Percentiles rank a stretch among this genome's conserved stretches.
Conservation (phyloP, 2,113 vertebrate genomes). For the Hippocampus comes region DNA sequence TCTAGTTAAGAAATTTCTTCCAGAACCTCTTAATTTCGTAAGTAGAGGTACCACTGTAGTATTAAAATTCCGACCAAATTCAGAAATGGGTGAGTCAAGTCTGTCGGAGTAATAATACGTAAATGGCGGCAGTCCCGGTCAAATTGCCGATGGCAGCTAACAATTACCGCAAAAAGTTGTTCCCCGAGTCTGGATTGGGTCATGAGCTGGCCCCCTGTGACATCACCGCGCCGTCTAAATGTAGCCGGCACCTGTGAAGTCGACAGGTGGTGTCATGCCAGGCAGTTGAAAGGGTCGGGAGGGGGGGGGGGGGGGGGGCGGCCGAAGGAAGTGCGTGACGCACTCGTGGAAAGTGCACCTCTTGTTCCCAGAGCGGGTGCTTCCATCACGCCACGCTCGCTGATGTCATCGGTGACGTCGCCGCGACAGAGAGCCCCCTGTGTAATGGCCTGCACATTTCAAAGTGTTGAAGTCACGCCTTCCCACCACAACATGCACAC, state of each 20-base stretch:
- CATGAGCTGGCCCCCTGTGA: background rate
- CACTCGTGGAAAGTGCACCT: slow-evolving; percentile 21
- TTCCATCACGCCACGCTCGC: slow-evolving; percentile 35
- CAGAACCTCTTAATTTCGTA: no score
- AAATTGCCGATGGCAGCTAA: background rate
- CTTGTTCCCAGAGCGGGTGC: slow-evolving; percentile 28
- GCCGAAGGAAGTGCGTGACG: no score
- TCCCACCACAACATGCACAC: background rate
- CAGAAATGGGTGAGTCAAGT: background rate
- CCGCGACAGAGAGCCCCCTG: slow-evolving; percentile 42
- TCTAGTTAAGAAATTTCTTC: no score
- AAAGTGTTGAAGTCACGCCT: background rate
- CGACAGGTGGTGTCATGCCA: slow-evolving; percentile 33
- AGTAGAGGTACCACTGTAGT: no score
- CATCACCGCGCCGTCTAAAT: background rate
- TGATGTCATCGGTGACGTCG: slow-evolving; percentile 41
- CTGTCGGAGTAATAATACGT: background rate
- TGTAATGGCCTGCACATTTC: background rate
- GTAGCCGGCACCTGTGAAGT: slow-evolving; percentile 17
- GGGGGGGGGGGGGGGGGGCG: background rate
- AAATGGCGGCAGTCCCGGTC: background rate
- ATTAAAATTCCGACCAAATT: background rate
- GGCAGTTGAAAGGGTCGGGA: background rate
- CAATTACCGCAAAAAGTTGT: no score
- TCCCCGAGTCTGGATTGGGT: background rate